These are phyloP conservation scores for Perizoma flavofasciatum DNA, from an alignment of 2,888 invertebrate genomes.

Conservation along the genomic window DNA sequence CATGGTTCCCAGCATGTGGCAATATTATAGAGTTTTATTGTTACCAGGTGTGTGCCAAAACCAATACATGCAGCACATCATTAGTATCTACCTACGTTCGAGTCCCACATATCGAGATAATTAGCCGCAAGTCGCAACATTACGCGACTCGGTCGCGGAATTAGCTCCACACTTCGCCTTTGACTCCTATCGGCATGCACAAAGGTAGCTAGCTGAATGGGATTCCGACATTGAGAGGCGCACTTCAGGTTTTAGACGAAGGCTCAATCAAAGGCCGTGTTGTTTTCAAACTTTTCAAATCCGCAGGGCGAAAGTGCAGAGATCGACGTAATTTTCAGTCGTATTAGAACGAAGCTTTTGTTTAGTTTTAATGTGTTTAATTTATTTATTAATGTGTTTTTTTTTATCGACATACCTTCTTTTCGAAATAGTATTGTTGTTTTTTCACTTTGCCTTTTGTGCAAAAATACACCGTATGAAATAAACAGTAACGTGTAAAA, in stretches of 20 bases:
- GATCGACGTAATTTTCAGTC: not conserved
- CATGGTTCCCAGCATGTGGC: too few relatives aligned
- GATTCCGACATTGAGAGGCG: conserved; percentile 9
- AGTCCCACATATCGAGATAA: conserved; percentile 5
- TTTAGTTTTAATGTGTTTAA: too few relatives aligned
- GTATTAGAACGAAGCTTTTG: not conserved
- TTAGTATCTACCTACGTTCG: too few relatives aligned
- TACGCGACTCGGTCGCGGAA: conserved; percentile 2
- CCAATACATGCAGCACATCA: not conserved
- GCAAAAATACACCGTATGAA: too few relatives aligned
- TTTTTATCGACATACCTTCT: too few relatives aligned
- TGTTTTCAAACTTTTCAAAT: conserved; percentile 3
- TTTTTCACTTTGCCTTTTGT: too few relatives aligned
- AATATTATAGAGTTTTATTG: too few relatives aligned
- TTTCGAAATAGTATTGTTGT: too few relatives aligned
- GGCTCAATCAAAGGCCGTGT: conserved; percentile 6
- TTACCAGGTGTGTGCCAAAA: not conserved
- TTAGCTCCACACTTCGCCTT: conserved; percentile 1
- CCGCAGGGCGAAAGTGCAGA: not conserved
- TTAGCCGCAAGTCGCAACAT: conserved; percentile 15
- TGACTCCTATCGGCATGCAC: not conserved
- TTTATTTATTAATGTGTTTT: too few relatives aligned
- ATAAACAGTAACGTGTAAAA: too few relatives aligned
- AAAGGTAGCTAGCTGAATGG: conserved; percentile 4
- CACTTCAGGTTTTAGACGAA: conserved; percentile 5